These are phyloP conservation scores for Cebidichthys violaceus DNA, from an alignment of 2,113 vertebrate genomes.

Conservation along the genomic window DNA sequence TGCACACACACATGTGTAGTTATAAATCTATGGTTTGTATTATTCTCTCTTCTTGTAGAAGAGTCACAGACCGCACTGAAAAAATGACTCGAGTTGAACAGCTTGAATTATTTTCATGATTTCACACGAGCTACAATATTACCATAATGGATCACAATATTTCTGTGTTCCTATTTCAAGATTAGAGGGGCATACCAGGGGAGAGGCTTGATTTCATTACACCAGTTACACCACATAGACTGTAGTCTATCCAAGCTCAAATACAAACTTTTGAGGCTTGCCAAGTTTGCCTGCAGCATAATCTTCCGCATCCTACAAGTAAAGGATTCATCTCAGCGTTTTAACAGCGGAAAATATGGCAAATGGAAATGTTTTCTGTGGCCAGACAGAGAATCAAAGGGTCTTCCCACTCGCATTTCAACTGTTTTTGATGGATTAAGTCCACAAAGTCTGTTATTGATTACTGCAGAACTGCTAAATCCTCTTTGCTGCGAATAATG, in stretches of 20 bases:
- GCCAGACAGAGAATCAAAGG: conserved; percentile 76
- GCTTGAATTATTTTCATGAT: conserved; percentile 53
- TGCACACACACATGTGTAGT: not conserved
- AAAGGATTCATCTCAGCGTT: conserved; percentile 67
- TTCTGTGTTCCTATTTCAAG: conserved; percentile 44
- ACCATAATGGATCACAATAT: conserved; percentile 51
- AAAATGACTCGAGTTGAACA: conserved; percentile 49
- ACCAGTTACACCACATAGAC: conserved; percentile 9
- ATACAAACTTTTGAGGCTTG: conserved; percentile 55
- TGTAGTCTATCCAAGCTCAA: conserved; percentile 54
- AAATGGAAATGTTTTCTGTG: conserved; percentile 62
- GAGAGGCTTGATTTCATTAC: conserved; percentile 39
- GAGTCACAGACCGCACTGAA: conserved; percentile 37
- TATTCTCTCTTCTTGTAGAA: not conserved
- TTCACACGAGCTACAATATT: conserved; percentile 52
- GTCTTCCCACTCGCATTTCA: conserved; percentile 66
- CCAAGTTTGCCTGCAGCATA: conserved; percentile 72
- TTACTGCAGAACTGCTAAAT: conserved; percentile 35
- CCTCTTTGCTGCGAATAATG: conserved; percentile 28
- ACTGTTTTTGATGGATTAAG: conserved; percentile 54
- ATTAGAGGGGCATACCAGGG: conserved; percentile 51
- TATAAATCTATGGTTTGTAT: not conserved
- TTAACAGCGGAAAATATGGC: conserved; percentile 56
- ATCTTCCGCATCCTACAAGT: conserved; percentile 66
- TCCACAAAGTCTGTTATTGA: conserved; percentile 57